A percentile compares a stretch with the other conserved stretches of the same genome.
These are phyloP conservation scores for Ischnus inquisitorius DNA, from an alignment of 2,888 invertebrate genomes.

Conservation along the genomic window DNA sequence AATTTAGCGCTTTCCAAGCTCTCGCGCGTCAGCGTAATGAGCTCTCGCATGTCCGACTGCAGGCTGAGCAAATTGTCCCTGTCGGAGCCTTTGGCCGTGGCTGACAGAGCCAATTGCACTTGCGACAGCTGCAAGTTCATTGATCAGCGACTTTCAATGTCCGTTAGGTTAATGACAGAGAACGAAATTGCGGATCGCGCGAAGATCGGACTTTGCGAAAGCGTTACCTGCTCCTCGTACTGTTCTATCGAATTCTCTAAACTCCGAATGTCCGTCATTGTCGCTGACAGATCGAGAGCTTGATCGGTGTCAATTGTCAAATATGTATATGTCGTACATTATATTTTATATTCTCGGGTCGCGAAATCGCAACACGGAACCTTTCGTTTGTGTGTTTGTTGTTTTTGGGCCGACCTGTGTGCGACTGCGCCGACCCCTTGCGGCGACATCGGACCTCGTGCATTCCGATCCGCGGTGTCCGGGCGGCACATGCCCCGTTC, in stretches of 20 bases:
- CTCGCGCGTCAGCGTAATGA: constrained; percentile 90
- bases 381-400: neutral
- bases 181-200: neutral
- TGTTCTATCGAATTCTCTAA: constrained; percentile 78
- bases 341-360: no score
- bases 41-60: constrained; percentile 89
- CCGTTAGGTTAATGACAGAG: constrained; percentile 24
- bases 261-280: constrained; percentile 77
- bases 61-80: constrained; percentile 88
- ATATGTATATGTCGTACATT: neutral
- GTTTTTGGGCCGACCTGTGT: neutral
- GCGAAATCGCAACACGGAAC: neutral
- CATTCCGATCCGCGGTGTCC: no score
- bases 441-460: neutral
- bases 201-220: neutral
- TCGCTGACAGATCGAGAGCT: constrained; percentile 15
- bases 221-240: constrained; percentile 80
- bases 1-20: constrained; percentile 84
- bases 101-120: constrained; percentile 88
- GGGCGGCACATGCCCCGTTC: no score
- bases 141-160: constrained; percentile 7
- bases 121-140: constrained; percentile 87
- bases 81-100: constrained; percentile 86
- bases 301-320: constrained; percentile 21
- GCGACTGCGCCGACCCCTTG: neutral